Conservation (phyloP, 2,113 vertebrate species). For the Corythaixoides concolor region DNA sequence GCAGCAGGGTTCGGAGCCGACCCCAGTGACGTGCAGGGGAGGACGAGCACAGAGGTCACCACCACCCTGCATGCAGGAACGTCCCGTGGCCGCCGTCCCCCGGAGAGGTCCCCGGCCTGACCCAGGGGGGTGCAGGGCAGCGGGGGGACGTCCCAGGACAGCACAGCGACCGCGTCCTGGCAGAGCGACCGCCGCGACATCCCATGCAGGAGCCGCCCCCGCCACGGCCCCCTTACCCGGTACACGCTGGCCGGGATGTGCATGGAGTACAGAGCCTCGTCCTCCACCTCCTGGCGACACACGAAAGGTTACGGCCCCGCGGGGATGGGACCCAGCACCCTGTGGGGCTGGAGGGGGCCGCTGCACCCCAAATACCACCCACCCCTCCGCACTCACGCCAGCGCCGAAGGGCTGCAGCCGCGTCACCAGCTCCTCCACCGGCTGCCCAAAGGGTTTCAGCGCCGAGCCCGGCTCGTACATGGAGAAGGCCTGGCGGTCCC, state of each 20-base stretch:
- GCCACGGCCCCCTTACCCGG: conserved; percentile 68
- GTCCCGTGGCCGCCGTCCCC: neutral
- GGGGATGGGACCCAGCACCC: neutral
- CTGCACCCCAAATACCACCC: neutral
- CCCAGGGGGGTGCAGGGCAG: neutral
- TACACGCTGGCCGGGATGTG: conserved; percentile 75
- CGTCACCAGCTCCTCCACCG: conserved; percentile 85
- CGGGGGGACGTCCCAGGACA: neutral
- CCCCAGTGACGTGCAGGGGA: neutral
- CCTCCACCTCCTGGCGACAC: conserved; percentile 74
- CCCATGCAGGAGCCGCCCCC: conserved; percentile 28
- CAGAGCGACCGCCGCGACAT: neutral
- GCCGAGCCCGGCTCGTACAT: conserved; percentile 93
- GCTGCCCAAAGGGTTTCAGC: conserved; percentile 85
- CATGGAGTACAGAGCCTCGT: conserved; percentile 73
- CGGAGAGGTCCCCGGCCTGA: neutral
- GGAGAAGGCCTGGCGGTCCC: conserved; percentile 93
- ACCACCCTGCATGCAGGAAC: neutral
- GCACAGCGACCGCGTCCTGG: neutral
- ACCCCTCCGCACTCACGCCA: conserved; percentile 78
- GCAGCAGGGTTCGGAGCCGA: neutral
- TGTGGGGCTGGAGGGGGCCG: neutral
- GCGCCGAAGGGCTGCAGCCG: conserved; percentile 90
- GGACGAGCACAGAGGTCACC: neutral
- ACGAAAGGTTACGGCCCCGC: neutral